Base-by-base conservation (phyloP, 2,113 vertebrate species). In the Datnioides undecimradiatus region DNA sequence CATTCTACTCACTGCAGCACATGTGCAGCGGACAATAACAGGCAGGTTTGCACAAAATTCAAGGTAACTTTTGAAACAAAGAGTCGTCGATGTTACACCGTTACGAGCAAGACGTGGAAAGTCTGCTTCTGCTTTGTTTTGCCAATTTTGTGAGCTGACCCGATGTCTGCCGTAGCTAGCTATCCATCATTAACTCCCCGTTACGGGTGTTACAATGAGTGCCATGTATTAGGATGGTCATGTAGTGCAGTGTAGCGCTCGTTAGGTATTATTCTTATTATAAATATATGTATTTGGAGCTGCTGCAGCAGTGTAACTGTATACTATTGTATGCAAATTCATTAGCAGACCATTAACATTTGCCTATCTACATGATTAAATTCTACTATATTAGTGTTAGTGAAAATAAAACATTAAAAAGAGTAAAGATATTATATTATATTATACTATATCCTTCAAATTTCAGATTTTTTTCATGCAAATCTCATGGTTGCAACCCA, bases 1-100 rank as follows among this genome's bases (percentile, higher is more conserved):
- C 63, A 57, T 52, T 80, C 57, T 59, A 34, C 14, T 52, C 55
- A 36, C n/a, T n/a, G n/a, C 17, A 17, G 25, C 11, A 54, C 45
- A 43, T 45, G 11, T 2, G 14, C 31, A 52, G 34, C 63, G 63
- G 57, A 68, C 71, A 67, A 14, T 21, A 19, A 65, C 21, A 41
- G 38, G 48, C 13, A 69, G 49, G 62, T 69, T 57, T 55, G 72
- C 9, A 59, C 7, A 0, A 58, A 71, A 43, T 71, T 11, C 14
- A 34, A 25, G 17, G 33, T 40, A 1, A 33, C 70, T 70, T 23
- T 49, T 51, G 13, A 31, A 45, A n/a, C 4, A 29, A 27, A 1
- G 3, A 27, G 1, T 14, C 33, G 9, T 49, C 7, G 0, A 40
- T 57, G 51, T 58, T 33, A 38, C 40, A 5, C 8, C n/a, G n/a